These are phyloP conservation scores for Cheilosia pagana DNA, from an alignment of 2,888 invertebrate species.

Conservation along the genomic window DNA sequence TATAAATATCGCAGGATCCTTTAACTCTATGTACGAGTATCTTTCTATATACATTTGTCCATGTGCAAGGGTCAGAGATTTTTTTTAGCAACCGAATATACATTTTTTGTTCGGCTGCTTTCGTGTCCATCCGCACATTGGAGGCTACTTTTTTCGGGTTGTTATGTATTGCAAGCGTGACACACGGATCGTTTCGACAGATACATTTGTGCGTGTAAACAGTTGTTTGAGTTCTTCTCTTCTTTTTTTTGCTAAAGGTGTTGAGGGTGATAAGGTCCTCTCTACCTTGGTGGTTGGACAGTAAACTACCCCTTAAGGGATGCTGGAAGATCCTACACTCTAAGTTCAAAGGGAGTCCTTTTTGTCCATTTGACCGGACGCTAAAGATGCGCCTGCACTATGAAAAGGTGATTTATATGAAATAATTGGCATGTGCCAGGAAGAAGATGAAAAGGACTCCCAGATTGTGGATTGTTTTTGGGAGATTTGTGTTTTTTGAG, in stretches of 20 bases:
- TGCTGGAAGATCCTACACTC: constrained; percentile 10
- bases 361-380: constrained; percentile 66
- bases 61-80: constrained; percentile 58
- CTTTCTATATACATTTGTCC: constrained; percentile 3
- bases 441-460: constrained; percentile 64
- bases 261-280: constrained; percentile 25
- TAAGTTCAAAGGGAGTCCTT: constrained; percentile 11
- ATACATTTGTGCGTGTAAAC: constrained; percentile 34
- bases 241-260: constrained; percentile 17
- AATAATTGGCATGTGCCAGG: constrained; percentile 78
- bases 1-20: constrained; percentile 36
- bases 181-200: constrained; percentile 35
- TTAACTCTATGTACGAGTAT: constrained; percentile 4
- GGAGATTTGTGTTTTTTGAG: constrained; percentile 48
- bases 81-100: constrained; percentile 18
- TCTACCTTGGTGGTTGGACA: neutral
- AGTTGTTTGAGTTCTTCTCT: constrained; percentile 44
- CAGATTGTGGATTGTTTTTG: constrained; percentile 79
- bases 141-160: constrained; percentile 29
- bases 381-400: constrained; percentile 26
- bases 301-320: neutral
- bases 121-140: constrained; percentile 34
- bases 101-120: constrained; percentile 5
- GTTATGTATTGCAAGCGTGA: constrained; percentile 41
- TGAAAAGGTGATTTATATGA: constrained; percentile 70